phyloP scores from a whole-genome alignment of 2,113 vertebrate genomes.

The Centropus unirufus region DNA sequence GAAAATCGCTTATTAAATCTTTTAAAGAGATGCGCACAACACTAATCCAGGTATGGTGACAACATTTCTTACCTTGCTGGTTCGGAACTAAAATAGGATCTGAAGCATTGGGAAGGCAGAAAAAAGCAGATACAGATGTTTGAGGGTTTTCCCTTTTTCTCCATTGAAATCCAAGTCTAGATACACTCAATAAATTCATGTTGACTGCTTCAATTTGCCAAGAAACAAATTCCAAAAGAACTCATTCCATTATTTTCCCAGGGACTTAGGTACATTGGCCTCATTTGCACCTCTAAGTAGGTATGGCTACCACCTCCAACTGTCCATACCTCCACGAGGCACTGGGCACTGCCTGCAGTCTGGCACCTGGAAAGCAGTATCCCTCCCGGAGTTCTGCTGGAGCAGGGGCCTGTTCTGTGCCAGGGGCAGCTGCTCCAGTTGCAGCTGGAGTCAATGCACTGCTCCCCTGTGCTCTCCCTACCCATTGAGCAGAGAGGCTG shows the following conservation, averaged over 20 bases:
- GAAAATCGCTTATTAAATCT: slow-evolving; percentile 19
- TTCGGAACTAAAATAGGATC: background rate
- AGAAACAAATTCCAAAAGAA: background rate
- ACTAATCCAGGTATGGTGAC: background rate
- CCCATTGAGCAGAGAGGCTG: background rate
- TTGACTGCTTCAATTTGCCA: background rate
- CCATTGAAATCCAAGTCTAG: background rate
- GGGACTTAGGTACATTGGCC: background rate
- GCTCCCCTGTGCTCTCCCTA: background rate
- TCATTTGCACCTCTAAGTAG: background rate
- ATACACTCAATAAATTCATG: background rate
- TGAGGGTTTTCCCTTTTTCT: background rate
- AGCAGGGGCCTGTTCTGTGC: background rate
- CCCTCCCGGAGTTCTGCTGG: background rate
- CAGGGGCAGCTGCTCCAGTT: background rate
- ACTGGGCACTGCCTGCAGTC: background rate
- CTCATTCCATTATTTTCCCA: background rate
- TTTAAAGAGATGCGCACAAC: background rate
- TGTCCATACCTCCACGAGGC: background rate
- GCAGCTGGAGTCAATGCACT: no score
- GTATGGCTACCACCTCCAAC: background rate
- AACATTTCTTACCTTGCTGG: background rate
- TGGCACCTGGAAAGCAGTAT: background rate
- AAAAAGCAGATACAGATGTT: background rate
- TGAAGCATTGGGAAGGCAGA: background rate